phyloP scores from a whole-genome alignment of 2,797 vertebrate species.

The Notoglanidium macrostoma region DNA sequence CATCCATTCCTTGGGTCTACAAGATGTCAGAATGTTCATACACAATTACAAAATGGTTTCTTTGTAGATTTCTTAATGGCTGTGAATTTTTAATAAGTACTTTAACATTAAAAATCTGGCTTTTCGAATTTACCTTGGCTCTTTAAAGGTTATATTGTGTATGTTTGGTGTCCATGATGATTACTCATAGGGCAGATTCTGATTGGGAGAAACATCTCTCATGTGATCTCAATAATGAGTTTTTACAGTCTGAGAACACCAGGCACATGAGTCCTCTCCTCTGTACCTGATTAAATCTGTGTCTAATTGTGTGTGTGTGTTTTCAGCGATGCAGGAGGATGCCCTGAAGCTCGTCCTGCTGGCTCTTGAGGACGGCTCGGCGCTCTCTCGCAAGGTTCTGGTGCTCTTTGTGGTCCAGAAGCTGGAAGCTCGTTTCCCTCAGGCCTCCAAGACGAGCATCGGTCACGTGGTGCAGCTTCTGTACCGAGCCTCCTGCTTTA shows the following conservation, averaged over 20 bases:
- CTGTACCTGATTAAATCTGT: neutral
- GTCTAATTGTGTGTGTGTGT: neutral
- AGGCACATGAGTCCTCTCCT: neutral
- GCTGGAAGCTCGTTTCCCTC: constrained; percentile 92
- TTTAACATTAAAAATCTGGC: neutral
- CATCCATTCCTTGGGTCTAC: no score
- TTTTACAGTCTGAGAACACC: constrained; percentile 51
- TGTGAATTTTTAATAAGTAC: neutral
- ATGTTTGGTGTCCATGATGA: constrained; percentile 77
- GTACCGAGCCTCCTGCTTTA: constrained; percentile 95
- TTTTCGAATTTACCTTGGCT: neutral
- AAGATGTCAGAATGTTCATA: no score
- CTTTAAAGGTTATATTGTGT: no score
- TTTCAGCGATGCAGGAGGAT: constrained; percentile 93
- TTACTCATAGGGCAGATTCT: constrained; percentile 97
- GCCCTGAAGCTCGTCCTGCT: constrained; percentile 91
- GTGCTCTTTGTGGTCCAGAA: constrained; percentile 97
- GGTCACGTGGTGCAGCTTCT: constrained; percentile 96
- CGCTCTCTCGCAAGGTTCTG: constrained; percentile 93
- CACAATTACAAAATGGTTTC: no score
- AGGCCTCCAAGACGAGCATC: constrained; percentile 97
- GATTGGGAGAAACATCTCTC: constrained; percentile 65
- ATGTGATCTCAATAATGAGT: constrained; percentile 47
- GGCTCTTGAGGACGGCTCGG: constrained; percentile 94
- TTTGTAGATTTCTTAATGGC: no score